Conservation (phyloP, 1,140 invertebrate species). For the Ephestia elutella region DNA sequence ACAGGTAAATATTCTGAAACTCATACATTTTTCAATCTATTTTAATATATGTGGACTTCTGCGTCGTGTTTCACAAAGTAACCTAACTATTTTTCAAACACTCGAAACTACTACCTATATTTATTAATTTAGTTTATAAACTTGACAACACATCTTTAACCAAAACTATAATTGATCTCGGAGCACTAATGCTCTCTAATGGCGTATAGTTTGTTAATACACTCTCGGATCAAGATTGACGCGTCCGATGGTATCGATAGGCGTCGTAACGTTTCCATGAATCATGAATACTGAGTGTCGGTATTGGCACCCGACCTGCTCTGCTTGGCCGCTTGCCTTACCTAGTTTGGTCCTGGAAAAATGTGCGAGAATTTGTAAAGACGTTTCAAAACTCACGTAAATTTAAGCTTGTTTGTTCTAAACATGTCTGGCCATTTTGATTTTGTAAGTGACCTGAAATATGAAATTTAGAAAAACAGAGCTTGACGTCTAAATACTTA, state of each 20-base stretch:
- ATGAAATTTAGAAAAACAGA: no score
- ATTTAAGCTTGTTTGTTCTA: slow-evolving; percentile 18
- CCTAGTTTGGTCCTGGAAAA: slow-evolving; percentile 24
- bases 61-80: no score
- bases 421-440: no score
- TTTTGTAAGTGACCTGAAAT: no score
- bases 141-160: no score
- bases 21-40: no score
- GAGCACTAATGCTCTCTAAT: background rate
- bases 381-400: background rate
- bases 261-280: slow-evolving; percentile 36
- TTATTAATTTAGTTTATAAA: no score
- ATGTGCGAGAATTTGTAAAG: background rate
- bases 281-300: slow-evolving; percentile 38
- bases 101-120: no score
- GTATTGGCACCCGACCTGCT: slow-evolving; percentile 1
- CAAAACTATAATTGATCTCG: background rate
- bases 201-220: background rate
- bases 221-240: slow-evolving; percentile 29
- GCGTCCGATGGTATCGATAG: slow-evolving; percentile 37
- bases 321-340: slow-evolving; percentile 14
- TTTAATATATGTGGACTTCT: no score
- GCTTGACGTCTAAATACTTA: no score
- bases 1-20: no score
- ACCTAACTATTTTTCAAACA: no score